Percentiles rank a stretch among this genome's conserved stretches.
These are phyloP conservation scores for Apodemus speciosus DNA, from an alignment of 2,113 vertebrate genomes.

Conservation along the genomic window DNA sequence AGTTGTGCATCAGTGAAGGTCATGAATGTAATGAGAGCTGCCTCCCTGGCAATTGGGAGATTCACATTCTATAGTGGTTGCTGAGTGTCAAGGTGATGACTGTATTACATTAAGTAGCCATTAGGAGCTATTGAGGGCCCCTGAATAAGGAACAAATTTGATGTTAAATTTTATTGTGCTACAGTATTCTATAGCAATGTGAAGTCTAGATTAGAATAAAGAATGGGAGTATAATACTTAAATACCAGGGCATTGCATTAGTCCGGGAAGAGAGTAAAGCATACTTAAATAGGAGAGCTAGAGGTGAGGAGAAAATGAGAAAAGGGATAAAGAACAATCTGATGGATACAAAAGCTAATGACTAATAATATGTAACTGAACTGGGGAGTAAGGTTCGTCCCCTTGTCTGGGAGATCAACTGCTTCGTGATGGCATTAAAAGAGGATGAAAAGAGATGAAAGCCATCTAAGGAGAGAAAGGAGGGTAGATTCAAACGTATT, in stretches of 20 bases:
- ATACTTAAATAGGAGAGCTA: not conserved
- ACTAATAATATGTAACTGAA: not conserved
- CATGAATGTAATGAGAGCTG: not conserved
- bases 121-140: not conserved
- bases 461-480: not conserved
- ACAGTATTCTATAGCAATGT: not conserved
- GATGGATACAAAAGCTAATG: constrained; percentile 3
- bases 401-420: not conserved
- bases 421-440: not conserved
- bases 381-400: not conserved
- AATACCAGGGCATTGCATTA: not conserved
- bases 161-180: constrained; percentile 54
- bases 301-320: constrained; percentile 6
- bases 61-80: not conserved
- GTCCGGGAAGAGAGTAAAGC: not conserved
- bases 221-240: not conserved
- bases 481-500: not conserved
- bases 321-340: not conserved
- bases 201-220: constrained; percentile 40
- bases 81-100: constrained; percentile 12
- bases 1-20: not conserved
- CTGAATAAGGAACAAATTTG: constrained; percentile 30
- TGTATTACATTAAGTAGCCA: not conserved
- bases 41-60: not conserved
- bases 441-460: not conserved